These are phyloP conservation scores for Idaea straminata DNA, from an alignment of 2,888 invertebrate species.

Conservation along the genomic window DNA sequence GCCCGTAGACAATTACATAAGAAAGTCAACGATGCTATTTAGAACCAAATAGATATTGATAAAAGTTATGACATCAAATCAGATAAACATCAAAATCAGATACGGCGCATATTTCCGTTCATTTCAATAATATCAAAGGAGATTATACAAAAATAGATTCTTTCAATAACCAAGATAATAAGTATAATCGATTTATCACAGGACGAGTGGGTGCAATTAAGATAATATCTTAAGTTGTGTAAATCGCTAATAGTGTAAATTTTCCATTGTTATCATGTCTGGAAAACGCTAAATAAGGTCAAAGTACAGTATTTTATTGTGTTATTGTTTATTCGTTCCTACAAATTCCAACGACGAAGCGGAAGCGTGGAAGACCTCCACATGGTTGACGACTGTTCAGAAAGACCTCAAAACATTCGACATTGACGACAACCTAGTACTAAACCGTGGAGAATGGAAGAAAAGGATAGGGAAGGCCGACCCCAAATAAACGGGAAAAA, in stretches of 20 bases:
- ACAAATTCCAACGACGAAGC: too few relatives aligned
- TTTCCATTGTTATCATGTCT: neutral
- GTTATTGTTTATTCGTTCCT: neutral
- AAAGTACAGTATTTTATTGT: neutral
- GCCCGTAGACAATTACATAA: neutral
- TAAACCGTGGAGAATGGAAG: too few relatives aligned
- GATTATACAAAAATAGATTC: neutral
- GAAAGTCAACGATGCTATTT: neutral
- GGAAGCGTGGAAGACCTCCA: too few relatives aligned
- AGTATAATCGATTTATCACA: constrained; percentile 1
- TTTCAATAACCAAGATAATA: neutral
- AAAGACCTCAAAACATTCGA: too few relatives aligned
- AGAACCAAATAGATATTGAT: neutral
- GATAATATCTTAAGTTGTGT: neutral
- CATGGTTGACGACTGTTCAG: too few relatives aligned
- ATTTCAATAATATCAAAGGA: neutral
- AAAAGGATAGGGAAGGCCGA: too few relatives aligned
- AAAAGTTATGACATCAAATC: neutral
- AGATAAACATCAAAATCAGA: neutral
- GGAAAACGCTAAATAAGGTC: neutral
- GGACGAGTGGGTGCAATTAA: neutral
- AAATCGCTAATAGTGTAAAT: neutral
- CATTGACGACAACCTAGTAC: too few relatives aligned
- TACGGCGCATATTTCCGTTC: neutral
- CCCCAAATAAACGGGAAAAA: too few relatives aligned